phyloP scores from a whole-genome alignment of 1,140 invertebrate genomes.

The Batillaria attramentaria region DNA sequence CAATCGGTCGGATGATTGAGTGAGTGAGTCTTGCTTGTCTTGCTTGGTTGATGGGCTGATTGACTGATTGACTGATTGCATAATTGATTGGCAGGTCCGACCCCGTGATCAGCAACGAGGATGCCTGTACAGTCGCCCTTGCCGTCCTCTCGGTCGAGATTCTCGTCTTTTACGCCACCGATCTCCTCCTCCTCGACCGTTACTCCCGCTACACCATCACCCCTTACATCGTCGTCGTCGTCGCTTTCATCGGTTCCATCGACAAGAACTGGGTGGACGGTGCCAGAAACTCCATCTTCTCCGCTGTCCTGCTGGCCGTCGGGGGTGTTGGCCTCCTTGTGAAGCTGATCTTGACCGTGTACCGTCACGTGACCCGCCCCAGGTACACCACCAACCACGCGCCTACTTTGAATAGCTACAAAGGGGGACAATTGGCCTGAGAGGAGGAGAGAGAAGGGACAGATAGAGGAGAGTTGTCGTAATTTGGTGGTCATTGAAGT shows the following conservation, averaged over 20 bases:
- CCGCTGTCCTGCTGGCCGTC: conserved; percentile 51
- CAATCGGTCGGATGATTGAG: no score
- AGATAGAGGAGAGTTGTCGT: no score
- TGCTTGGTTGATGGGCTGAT: no score
- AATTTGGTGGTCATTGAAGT: no score
- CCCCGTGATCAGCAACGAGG: conserved; percentile 30
- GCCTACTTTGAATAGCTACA: no score
- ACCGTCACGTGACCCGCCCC: conserved; percentile 49
- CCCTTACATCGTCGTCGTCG: conserved; percentile 60
- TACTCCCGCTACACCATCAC: conserved; percentile 62
- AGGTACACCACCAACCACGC: no score
- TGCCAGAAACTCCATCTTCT: conserved; percentile 56
- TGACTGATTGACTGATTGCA: no score
- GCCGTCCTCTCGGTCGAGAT: conserved; percentile 51
- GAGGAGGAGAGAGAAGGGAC: no score
- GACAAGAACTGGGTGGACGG: conserved; percentile 52
- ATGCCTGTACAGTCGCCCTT: conserved; percentile 46
- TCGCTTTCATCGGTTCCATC: conserved; percentile 60
- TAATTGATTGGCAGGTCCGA: no score
- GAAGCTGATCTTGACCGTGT: conserved; percentile 51
- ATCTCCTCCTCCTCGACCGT: conserved; percentile 56
- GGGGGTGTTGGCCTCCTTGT: conserved; percentile 35
- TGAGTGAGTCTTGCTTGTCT: no score
- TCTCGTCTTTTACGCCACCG: conserved; percentile 49
- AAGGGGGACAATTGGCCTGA: no score